Evolutionary conservation across 2,113 vertebrate genomes (phyloP), one percentile per base, ranked within the genome.

Genomic region (Chaenogobius annularis): DNA sequence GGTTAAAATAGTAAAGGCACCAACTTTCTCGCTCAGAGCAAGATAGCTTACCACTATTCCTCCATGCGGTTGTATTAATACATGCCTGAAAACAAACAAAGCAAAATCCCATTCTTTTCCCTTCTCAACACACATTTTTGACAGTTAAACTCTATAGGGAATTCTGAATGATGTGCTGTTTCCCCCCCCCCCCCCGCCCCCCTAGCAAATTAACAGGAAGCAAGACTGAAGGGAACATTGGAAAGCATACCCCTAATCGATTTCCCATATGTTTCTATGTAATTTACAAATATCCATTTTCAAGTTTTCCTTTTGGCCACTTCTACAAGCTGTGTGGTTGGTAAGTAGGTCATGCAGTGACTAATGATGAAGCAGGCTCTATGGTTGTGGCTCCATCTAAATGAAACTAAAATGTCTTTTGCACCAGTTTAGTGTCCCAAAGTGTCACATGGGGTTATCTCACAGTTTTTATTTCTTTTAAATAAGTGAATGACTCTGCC

Each of bases 281-380:
- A 9, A 14, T 15, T 69, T n/a, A 17, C 22, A 50, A 52, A 8
- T 68, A 10, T 66, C 31, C 26, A 31, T 66, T 20, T 47, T 75
- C 55, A 35, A 47, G 23, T 15, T 37, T 20, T 19, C 10, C 31
- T 31, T 31, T 55, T 22, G 52, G 12, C 48, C 22, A 22, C 63
- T 26, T 37, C 37, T 47, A 23, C 44, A 10, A 62, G 47, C 58
- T 59, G 20, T n/a, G 20, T 37, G 19, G 20, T 20, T 46, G 67
- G 54, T 81, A 78, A 87, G 64, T 81, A 81, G 75, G 75, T 63
- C 73, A 54, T 2, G 9, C 50, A 81, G 66, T 83, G 78, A 83
- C 50, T 75, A 70, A 79, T 83, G 66, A 48, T 70, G 77, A 80
- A 79, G 62, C 64, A 55, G 26, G 4, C 40, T 62, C 26, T 68